phyloP scores from a whole-genome alignment of 2,797 vertebrate species.

The Heterohyrax brucei region DNA sequence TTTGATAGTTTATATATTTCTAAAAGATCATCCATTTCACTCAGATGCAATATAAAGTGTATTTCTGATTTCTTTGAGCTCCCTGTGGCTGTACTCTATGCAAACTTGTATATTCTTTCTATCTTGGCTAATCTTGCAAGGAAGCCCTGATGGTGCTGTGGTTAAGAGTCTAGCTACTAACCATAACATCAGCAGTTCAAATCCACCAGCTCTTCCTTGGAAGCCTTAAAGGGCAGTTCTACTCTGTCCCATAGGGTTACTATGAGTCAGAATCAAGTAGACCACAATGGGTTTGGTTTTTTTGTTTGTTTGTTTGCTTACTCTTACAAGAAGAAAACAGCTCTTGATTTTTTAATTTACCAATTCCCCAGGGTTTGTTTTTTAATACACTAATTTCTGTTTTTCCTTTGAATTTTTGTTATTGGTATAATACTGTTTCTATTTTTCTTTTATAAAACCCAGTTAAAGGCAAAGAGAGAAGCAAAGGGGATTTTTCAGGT shows the following conservation, averaged over 20 bases:
- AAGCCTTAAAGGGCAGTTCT: no score
- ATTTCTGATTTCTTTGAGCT: neutral
- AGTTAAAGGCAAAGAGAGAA: neutral
- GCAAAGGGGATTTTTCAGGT: neutral
- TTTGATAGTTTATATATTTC: neutral
- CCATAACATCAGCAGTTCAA: no score
- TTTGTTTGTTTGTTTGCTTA: neutral
- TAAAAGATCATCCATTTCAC: neutral
- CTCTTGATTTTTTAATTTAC: neutral
- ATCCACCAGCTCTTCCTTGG: no score
- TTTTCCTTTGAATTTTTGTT: neutral
- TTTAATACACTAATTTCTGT: neutral
- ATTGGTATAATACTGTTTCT: neutral
- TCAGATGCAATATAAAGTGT: neutral
- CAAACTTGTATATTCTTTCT: neutral
- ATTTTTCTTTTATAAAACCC: neutral
- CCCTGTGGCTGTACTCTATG: neutral
- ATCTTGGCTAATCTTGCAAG: no score
- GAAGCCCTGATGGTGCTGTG: no score
- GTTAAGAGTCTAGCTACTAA: no score
- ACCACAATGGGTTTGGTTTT: no score
- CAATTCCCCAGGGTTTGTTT: neutral
- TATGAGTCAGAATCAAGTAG: no score
- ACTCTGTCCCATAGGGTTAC: no score
- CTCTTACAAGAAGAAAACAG: neutral